A percentile compares a stretch with the other conserved stretches of the same genome.
Evolutionary conservation across 2,888 invertebrate genomes (phyloP).

Genomic region (Phymatocera aterrima): DNA sequence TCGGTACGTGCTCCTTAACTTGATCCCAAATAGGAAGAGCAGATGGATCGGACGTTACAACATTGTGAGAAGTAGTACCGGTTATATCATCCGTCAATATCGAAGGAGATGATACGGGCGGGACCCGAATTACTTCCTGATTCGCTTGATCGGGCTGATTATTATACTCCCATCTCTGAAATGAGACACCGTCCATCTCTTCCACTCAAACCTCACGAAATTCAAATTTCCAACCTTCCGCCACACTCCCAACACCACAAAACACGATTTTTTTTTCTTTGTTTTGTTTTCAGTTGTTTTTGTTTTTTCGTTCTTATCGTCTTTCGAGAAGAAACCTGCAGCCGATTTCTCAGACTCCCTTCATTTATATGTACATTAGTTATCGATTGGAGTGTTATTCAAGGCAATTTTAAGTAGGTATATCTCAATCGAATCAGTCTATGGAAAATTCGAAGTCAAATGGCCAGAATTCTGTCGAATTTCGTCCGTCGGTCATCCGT

Average conservation of each 20-base stretch:
- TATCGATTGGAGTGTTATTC: no score
- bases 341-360: neutral
- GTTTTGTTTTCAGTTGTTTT: no score
- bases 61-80: constrained; percentile 37
- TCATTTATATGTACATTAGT: no score
- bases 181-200: constrained; percentile 51
- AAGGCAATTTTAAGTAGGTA: no score
- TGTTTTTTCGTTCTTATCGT: neutral
- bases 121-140: constrained; percentile 37
- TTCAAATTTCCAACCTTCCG: neutral
- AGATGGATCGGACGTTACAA: constrained; percentile 18
- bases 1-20: constrained; percentile 28
- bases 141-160: constrained; percentile 44
- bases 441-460: no score
- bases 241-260: neutral
- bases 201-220: constrained; percentile 15
- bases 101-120: constrained; percentile 19
- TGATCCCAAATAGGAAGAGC: constrained; percentile 24
- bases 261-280: neutral
- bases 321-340: neutral
- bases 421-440: no score
- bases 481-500: no score
- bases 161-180: constrained; percentile 54
- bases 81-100: constrained; percentile 32
- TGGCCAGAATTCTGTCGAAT: no score